phyloP scores from a whole-genome alignment of 2,113 vertebrate species.

The rabbit (Oryctolagus cuniculus) region DNA sequence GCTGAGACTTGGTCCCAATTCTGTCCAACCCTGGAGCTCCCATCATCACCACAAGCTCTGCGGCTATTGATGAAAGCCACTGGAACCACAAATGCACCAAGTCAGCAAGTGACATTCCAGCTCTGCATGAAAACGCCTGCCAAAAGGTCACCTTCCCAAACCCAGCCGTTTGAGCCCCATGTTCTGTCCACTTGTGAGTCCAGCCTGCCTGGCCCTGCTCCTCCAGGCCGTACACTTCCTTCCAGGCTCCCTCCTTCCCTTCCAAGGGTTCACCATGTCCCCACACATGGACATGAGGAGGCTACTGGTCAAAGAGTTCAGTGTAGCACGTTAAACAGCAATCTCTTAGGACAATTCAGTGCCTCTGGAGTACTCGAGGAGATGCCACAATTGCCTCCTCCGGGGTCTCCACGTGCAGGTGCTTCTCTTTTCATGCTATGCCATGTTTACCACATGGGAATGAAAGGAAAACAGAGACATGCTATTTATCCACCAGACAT shows the following conservation, averaged over 20 bases:
- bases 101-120: background rate
- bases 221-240: slow-evolving; percentile 51
- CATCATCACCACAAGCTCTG: background rate
- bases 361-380: slow-evolving; percentile 71
- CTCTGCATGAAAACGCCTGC: background rate
- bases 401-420: background rate
- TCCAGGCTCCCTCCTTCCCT: slow-evolving; percentile 48
- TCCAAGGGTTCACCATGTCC: slow-evolving; percentile 75
- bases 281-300: slow-evolving; percentile 53
- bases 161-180: background rate
- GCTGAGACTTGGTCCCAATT: background rate
- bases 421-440: background rate
- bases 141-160: background rate
- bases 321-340: slow-evolving; percentile 72
- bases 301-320: slow-evolving; percentile 41
- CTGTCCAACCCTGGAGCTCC: background rate
- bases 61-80: background rate
- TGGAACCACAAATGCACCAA: background rate
- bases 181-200: background rate
- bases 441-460: background rate
- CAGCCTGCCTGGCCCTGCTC: slow-evolving; percentile 43
- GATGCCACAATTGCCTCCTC: slow-evolving; percentile 77
- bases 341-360: slow-evolving; percentile 75
- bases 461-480: slow-evolving; percentile 80
- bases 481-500: slow-evolving; percentile 82